Evolutionary conservation across 2,888 invertebrate genomes (phyloP).

Genomic region (Oscheius sp.): DNA sequence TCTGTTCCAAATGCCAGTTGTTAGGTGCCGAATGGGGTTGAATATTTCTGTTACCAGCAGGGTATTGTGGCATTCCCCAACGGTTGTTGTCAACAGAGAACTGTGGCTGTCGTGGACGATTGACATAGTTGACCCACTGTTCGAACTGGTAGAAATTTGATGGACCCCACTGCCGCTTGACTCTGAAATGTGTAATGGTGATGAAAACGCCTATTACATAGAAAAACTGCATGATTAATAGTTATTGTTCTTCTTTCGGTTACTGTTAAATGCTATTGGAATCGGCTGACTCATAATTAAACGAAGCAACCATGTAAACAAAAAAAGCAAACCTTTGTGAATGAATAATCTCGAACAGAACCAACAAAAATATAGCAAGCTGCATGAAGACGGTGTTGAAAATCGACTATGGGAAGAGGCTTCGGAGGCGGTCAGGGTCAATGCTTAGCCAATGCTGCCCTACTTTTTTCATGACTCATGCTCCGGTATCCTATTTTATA

Average conservation of each 20-base stretch:
- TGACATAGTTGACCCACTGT: constrained; percentile 34
- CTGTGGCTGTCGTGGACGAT: constrained; percentile 13
- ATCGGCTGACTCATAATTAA: not conserved
- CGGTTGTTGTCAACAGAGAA: constrained; percentile 10
- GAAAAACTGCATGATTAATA: not conserved
- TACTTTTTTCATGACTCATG: constrained; percentile 31
- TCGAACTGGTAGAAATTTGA: constrained; percentile 25
- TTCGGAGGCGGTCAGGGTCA: constrained; percentile 36
- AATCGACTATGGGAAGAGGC: constrained; percentile 25
- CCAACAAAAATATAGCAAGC: constrained; percentile 4
- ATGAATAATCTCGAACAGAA: not conserved
- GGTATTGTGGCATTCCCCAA: constrained; percentile 19
- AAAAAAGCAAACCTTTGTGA: not conserved
- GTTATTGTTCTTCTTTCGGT: not conserved
- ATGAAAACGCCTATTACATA: not conserved
- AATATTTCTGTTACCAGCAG: constrained; percentile 3
- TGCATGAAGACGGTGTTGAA: not conserved
- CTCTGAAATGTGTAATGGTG: constrained; percentile 12
- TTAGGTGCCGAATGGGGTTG: constrained; percentile 25
- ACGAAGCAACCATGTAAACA: not conserved
- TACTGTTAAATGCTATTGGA: not conserved
- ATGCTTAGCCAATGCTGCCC: constrained; percentile 25
- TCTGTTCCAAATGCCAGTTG: constrained; percentile 15
- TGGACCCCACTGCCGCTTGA: constrained; percentile 32
- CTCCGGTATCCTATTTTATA: constrained; percentile 31